phyloP scores from a whole-genome alignment of 2,888 invertebrate genomes.

The Melangyna quadrimaculata region DNA sequence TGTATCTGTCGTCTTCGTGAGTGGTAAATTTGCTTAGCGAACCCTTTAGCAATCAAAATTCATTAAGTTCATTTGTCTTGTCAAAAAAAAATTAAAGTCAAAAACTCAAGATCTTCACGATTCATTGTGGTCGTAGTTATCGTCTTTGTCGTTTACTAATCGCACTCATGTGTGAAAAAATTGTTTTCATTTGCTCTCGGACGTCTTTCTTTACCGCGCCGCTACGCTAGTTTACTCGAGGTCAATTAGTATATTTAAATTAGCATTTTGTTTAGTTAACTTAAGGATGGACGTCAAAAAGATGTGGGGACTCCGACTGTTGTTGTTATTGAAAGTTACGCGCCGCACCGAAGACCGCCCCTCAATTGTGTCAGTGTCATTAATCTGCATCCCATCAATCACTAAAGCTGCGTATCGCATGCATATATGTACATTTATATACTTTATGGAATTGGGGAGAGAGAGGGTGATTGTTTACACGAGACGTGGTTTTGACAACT shows the following conservation, averaged over 20 bases:
- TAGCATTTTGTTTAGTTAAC: constrained; percentile 70
- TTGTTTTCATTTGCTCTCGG: constrained; percentile 55
- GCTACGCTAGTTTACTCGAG: constrained; percentile 43
- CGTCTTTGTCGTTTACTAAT: constrained; percentile 55
- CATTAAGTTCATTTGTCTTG: constrained; percentile 70
- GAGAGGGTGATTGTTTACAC: constrained; percentile 47
- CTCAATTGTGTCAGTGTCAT: constrained; percentile 57
- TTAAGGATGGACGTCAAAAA: constrained; percentile 61
- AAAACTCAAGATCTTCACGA: constrained; percentile 46
- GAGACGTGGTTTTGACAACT: constrained; percentile 62
- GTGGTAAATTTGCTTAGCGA: constrained; percentile 68
- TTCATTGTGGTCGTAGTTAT: constrained; percentile 34
- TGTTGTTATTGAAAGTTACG: constrained; percentile 1
- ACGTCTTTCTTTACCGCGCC: constrained; percentile 20
- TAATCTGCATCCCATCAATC: constrained; percentile 72
- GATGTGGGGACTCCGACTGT: neutral
- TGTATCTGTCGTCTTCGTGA: constrained; percentile 38
- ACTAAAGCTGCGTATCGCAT: constrained; percentile 42
- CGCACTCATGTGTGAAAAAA: constrained; percentile 70
- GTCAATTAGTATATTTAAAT: constrained; percentile 71
- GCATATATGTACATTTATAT: neutral
- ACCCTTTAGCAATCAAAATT: constrained; percentile 71
- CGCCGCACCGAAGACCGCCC: neutral
- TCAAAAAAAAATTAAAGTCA: constrained; percentile 42
- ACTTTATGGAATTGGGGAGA: constrained; percentile 27